These are phyloP conservation scores for Cephus runcator DNA, from an alignment of 2,888 invertebrate species.

Conservation along the genomic window DNA sequence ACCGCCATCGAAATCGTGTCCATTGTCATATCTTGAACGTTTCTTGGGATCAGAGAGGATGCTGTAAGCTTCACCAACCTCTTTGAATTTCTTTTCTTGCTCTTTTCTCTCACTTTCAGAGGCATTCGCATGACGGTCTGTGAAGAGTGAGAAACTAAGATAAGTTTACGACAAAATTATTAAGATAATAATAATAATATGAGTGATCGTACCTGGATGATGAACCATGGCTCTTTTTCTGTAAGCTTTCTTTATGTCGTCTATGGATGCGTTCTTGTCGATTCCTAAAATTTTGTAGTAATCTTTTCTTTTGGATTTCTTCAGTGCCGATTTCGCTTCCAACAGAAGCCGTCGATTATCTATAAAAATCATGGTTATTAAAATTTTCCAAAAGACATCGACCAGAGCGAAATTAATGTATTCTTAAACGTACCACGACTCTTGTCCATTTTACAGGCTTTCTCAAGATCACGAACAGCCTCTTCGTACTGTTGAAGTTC, in stretches of 20 bases:
- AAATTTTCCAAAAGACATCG: conserved; percentile 1
- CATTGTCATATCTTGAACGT: conserved; percentile 89
- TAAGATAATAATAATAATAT: not conserved
- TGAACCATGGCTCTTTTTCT: conserved; percentile 89
- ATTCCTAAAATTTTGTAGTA: conserved; percentile 95
- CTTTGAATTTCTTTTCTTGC: conserved; percentile 94
- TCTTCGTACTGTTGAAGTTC: conserved; percentile 88
- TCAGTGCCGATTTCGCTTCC: conserved; percentile 89
- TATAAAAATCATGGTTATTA: conserved; percentile 26
- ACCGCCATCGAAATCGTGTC: conserved; percentile 87
- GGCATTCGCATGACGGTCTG: conserved; percentile 91
- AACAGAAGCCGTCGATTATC: conserved; percentile 84
- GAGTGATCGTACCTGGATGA: conserved; percentile 77
- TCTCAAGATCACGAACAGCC: conserved; percentile 91
- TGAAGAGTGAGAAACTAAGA: not conserved
- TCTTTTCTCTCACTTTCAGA: conserved; percentile 86
- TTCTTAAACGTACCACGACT: conserved; percentile 66
- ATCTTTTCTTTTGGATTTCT: conserved; percentile 93
- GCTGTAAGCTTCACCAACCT: conserved; percentile 95
- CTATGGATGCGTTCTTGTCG: conserved; percentile 82
- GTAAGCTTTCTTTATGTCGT: conserved; percentile 96
- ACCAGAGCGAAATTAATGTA: not conserved
- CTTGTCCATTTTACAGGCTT: conserved; percentile 84
- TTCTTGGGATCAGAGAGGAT: conserved; percentile 92
- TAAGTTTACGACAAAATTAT: conserved; percentile 4